phyloP scores from a whole-genome alignment of 2,113 vertebrate species.

The Scomber scombrus region DNA sequence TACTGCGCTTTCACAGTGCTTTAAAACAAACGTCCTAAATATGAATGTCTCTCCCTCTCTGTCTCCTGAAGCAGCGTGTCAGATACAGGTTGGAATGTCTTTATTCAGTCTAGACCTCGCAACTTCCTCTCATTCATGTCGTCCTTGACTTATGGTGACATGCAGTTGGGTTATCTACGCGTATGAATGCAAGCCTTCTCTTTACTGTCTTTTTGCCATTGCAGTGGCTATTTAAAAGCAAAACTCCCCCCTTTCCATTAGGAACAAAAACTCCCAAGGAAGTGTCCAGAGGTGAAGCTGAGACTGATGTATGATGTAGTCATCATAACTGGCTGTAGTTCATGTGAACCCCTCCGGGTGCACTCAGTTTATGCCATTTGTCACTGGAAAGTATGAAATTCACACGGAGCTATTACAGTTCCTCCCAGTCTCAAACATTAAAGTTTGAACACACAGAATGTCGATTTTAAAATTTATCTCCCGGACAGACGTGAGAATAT shows the following conservation, averaged over 20 bases:
- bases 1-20: background rate
- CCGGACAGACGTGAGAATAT: background rate
- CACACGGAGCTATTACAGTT: background rate
- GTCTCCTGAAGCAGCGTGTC: conserved; percentile 24
- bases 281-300: conserved; percentile 30
- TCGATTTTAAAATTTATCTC: background rate
- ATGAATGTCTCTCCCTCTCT: conserved; percentile 9
- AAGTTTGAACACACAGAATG: background rate
- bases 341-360: no score
- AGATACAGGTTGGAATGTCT: conserved; percentile 69
- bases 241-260: conserved; percentile 26
- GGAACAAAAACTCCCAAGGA: conserved; percentile 32
- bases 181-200: conserved; percentile 29
- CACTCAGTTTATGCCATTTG: conserved; percentile 1
- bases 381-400: conserved; percentile 9
- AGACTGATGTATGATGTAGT: conserved; percentile 29
- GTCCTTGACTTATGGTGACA: conserved; percentile 76
- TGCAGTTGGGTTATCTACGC: conserved; percentile 57
- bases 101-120: conserved; percentile 52
- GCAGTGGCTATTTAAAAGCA: conserved; percentile 28
- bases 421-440: background rate
- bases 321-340: conserved; percentile 5
- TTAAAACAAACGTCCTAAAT: conserved; percentile 10
- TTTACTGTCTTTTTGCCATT: conserved; percentile 16
- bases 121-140: conserved; percentile 79